These are phyloP conservation scores for Exephanes ischioxanthus DNA, from an alignment of 2,888 invertebrate species.

Conservation along the genomic window DNA sequence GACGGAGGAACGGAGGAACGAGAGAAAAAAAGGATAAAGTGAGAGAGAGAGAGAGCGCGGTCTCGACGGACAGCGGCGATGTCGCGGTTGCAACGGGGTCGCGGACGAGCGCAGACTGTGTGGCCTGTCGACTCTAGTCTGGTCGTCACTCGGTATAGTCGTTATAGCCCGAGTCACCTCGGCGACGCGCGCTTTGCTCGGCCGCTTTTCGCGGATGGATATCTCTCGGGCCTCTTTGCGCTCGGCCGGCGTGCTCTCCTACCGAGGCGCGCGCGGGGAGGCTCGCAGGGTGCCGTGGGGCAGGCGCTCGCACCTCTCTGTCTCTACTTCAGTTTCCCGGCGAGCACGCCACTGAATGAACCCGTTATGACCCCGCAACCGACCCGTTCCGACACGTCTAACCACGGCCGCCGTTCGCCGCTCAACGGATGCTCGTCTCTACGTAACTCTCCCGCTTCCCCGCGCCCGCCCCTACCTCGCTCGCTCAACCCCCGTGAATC, in stretches of 20 bases:
- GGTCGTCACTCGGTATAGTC: conserved; percentile 59
- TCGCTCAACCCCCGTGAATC: background rate
- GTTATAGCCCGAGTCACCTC: background rate
- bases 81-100: conserved; percentile 70
- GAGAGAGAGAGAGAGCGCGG: conserved; percentile 35
- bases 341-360: conserved; percentile 80
- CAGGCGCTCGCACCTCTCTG: conserved; percentile 3
- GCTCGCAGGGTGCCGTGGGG: conserved; percentile 24
- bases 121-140: conserved; percentile 67
- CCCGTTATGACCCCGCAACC: conserved; percentile 76
- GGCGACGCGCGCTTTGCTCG: conserved; percentile 41
- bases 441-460: conserved; percentile 41
- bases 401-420: conserved; percentile 46
- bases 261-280: conserved; percentile 37
- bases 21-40: conserved; percentile 24
- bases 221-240: background rate
- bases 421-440: conserved; percentile 51
- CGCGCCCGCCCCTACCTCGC: background rate
- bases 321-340: conserved; percentile 64
- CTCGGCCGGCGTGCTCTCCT: conserved; percentile 7
- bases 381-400: conserved; percentile 60
- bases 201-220: conserved; percentile 41
- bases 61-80: conserved; percentile 63
- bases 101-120: conserved; percentile 68
- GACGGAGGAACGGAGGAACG: conserved; percentile 10